Evolutionary conservation across 2,888 invertebrate species (phyloP).

Genomic region (Luffia ferchaultella): DNA sequence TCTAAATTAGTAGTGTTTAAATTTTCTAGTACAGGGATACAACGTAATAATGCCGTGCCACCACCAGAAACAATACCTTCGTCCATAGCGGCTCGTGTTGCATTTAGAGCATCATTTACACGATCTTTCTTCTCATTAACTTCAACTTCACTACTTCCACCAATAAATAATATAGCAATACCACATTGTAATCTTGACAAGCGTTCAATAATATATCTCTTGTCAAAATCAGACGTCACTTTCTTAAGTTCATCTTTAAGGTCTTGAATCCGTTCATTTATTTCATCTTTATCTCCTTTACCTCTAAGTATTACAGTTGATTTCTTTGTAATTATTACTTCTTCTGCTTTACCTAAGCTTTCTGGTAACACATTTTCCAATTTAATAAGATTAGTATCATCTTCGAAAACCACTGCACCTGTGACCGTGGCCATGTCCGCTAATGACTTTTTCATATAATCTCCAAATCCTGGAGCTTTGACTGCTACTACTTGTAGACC

Average conservation of each 20-base stretch:
- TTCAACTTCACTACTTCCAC: slow-evolving; percentile 89
- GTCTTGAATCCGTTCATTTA: slow-evolving; percentile 80
- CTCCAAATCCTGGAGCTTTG: slow-evolving; percentile 96
- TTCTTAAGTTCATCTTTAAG: slow-evolving; percentile 83
- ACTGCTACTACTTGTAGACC: slow-evolving; percentile 93
- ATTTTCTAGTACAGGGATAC: slow-evolving; percentile 73
- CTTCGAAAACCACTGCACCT: slow-evolving; percentile 92
- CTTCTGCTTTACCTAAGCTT: slow-evolving; percentile 86
- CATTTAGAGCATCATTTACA: slow-evolving; percentile 93
- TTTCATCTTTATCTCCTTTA: slow-evolving; percentile 79
- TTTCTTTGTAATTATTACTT: slow-evolving; percentile 92
- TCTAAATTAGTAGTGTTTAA: slow-evolving; percentile 76
- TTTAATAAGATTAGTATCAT: slow-evolving; percentile 87
- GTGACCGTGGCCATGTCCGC: slow-evolving; percentile 92
- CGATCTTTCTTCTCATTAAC: slow-evolving; percentile 96
- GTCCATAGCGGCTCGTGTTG: slow-evolving; percentile 93
- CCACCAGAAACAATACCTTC: slow-evolving; percentile 97
- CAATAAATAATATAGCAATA: slow-evolving; percentile 78
- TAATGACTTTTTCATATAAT: slow-evolving; percentile 87
- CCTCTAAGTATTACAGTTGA: slow-evolving; percentile 76
- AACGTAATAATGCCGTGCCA: slow-evolving; percentile 87
- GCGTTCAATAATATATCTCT: slow-evolving; percentile 88
- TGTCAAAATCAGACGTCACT: slow-evolving; percentile 88
- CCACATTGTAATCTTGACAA: slow-evolving; percentile 87
- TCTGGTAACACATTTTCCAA: slow-evolving; percentile 84